phyloP scores from a whole-genome alignment of 2,797 vertebrate genomes.

The Muraenolepis orangiensis region DNA sequence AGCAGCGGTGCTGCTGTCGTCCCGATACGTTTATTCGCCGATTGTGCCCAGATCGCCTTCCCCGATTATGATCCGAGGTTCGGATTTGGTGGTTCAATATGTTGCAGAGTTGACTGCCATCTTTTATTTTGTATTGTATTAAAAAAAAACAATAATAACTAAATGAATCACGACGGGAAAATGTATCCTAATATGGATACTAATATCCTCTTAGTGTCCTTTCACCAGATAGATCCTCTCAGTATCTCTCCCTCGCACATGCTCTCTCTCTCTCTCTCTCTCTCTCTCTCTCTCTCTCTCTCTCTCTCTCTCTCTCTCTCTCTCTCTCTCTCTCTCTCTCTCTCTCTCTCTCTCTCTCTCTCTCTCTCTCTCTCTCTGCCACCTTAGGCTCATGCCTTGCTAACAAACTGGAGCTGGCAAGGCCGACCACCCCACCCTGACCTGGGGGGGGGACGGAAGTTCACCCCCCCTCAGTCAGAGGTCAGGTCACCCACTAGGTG shows the following conservation, averaged over 20 bases:
- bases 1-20: conserved; percentile 65
- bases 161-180: neutral
- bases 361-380: conserved; percentile 44
- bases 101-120: no score
- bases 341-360: conserved; percentile 17
- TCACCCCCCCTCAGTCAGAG: conserved; percentile 59
- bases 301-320: no score
- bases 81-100: no score
- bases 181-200: neutral
- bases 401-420: conserved; percentile 63
- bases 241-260: no score
- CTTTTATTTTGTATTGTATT: no score
- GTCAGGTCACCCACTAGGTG: conserved; percentile 53
- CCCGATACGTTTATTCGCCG: conserved; percentile 46
- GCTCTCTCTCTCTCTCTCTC: neutral
- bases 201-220: neutral
- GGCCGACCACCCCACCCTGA: conserved; percentile 18
- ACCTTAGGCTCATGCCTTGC: conserved; percentile 49
- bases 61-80: conserved; percentile 15
- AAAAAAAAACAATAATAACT: no score
- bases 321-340: neutral
- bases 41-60: conserved; percentile 51
- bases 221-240: neutral
- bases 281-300: neutral
- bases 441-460: conserved; percentile 54